Evolutionary conservation across 2,888 invertebrate species (phyloP), one percentile per base, ranked within the genome.

Genomic region (Dermolepida albohirtum): DNA sequence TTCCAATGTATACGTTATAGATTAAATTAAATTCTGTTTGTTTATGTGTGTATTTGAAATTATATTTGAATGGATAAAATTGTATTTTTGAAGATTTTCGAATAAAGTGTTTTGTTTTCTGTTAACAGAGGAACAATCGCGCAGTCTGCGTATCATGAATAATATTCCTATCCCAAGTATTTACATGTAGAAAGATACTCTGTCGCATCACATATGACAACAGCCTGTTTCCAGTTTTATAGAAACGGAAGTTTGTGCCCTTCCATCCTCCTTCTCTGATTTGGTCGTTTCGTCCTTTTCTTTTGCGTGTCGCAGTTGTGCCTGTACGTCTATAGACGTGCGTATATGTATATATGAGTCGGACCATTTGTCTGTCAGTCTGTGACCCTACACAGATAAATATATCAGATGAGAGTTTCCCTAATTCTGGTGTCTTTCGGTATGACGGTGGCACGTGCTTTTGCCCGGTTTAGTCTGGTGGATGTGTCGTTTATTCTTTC

Each of bases 211-310:
- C 81, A 81, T 77, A 81, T 81, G 82, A 81, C 81, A 81, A 79
- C 82, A 80, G 81, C 77, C 81, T 81, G 82, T 81, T 82, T 82
- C 82, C 82, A 81, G 81, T 79, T 82, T 83, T 82, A 76, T 81
- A 82, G 80, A 83, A 83, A 82, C 83, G 82, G 83, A 82, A 82
- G 80, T 79, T 59, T 51, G 51, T 41, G 66, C 54, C 59, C 64
- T 40, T 34, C 52, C 14, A 14, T 34, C 29, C 16, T 47, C 39
- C 11, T 62, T 47, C 34, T 62, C 27, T 47, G 11, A 29, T 16
- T 47, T 11, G 6, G 14, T 16, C 34, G 29, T 10, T 2, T 16
- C 34, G 47, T 39, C 47, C 43, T 62, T 34, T 8, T 62, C 11
- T 34, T 14, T 7, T 16, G 22, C 22, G 49, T 17, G 10, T 47